Evolutionary conservation across 2,797 vertebrate genomes (phyloP), one percentile per base, ranked within the genome.

Genomic region (Arctocebus calabarensis): DNA sequence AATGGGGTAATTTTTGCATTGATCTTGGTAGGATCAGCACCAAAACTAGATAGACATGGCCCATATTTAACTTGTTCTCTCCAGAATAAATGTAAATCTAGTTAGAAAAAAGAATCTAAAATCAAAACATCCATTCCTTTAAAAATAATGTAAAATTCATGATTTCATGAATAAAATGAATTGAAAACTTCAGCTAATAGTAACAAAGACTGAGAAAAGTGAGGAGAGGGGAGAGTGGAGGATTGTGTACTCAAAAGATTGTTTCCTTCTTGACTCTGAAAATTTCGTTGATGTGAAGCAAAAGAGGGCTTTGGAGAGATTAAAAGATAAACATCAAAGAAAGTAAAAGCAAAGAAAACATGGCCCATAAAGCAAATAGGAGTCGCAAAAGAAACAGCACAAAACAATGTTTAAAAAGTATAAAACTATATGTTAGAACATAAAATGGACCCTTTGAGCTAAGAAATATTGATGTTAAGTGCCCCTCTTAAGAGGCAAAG

Each of bases 131-230:
- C 96, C 96, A 86, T 94, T 95, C 79, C 81, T 89, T 91, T 92
- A 61, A 96, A 94, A 96, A 91, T 90, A 93, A 94, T 90, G 94
- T 84, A 96, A 96, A 95, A 97, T 92, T 96, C 95, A 96, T 96
- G 93, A 95, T 93, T 94, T 91, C 59, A 17, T 70, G 45, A 20
- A 29, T 83, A 90, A 83, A 78, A 81, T 59, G 25, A 87, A n/a
- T 78, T 95, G 83, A 97, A 88, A 83, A 84, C 9, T 19, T 94
- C 66, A 94, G 94, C 62, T 95, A 87, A 84, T 84, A 73, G 86
- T 96, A 94, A 94, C 73, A 96, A 96, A 95, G 61, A 70, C 74
- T 45, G 22, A 88, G 94, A 94, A 84, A 92, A 29, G 40, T 78
- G 79, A 94, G 73, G 81, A 59, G 14, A 48, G 25, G 14, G 37